These are phyloP conservation scores for Ceyx erithaca DNA, from an alignment of 2,797 vertebrate genomes.

Conservation along the genomic window DNA sequence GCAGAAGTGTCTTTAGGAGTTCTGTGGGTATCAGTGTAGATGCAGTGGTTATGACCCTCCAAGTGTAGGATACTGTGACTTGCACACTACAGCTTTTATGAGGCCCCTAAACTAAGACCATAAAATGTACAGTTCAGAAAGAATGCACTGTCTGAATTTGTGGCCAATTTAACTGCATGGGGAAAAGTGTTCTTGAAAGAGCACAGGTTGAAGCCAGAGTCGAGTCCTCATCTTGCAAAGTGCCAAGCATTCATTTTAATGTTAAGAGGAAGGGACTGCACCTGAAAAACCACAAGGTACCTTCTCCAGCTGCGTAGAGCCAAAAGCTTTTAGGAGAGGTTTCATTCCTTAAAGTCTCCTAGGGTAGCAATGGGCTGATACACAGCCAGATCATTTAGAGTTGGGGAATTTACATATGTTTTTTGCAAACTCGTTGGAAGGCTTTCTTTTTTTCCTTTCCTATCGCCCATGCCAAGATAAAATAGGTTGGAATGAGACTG, in stretches of 20 bases:
- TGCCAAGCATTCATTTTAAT: slow-evolving; percentile 22
- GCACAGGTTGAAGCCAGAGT: slow-evolving; percentile 27
- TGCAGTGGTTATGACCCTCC: slow-evolving; percentile 30
- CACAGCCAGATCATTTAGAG: slow-evolving; percentile 10
- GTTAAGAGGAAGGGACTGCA: slow-evolving; percentile 16
- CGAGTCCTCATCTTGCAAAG: background rate
- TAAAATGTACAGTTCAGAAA: slow-evolving; percentile 30
- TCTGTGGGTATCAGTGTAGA: background rate
- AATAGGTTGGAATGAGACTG: slow-evolving; percentile 8
- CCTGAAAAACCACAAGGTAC: slow-evolving; percentile 37
- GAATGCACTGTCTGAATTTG: slow-evolving; percentile 26
- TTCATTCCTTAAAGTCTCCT: background rate
- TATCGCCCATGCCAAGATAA: background rate
- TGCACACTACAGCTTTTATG: slow-evolving; percentile 30
- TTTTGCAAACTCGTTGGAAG: slow-evolving; percentile 15
- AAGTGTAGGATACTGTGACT: slow-evolving; percentile 22
- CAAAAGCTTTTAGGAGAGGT: background rate
- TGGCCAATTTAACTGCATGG: background rate
- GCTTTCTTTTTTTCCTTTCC: slow-evolving; percentile 1
- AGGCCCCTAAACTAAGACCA: slow-evolving; percentile 32
- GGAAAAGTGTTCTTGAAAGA: slow-evolving; percentile 43
- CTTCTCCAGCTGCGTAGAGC: background rate
- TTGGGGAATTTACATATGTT: background rate
- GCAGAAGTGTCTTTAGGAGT: slow-evolving; percentile 25
- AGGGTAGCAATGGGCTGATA: background rate